Percentiles rank a stretch among this genome's conserved stretches.
Evolutionary conservation across 1,140 invertebrate genomes (phyloP).

Genomic region (Hestina assimilis): DNA sequence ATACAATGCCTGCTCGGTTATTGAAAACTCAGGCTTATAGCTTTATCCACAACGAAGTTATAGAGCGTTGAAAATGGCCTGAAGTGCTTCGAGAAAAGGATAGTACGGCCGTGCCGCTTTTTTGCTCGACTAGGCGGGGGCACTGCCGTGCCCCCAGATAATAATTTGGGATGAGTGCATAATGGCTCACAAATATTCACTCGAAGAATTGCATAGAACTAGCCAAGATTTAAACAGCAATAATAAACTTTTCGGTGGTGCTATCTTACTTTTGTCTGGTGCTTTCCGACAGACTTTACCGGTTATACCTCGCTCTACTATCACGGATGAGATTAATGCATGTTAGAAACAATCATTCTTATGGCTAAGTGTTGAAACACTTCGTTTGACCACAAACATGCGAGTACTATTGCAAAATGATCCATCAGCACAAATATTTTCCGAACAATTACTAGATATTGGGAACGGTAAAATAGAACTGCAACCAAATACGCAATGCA

Average conservation of each 20-base stretch:
- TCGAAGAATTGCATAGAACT: neutral
- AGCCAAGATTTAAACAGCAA: conserved; percentile 24
- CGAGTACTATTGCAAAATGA: conserved; percentile 10
- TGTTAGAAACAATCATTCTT: conserved; percentile 29
- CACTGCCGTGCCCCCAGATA: too few species aligned
- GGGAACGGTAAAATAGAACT: conserved; percentile 23
- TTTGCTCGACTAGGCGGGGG: too few species aligned
- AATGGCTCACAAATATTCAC: neutral
- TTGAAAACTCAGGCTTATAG: too few species aligned
- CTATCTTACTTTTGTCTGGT: conserved; percentile 33
- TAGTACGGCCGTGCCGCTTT: too few species aligned
- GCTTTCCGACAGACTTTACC: conserved; percentile 33
- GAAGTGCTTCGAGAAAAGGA: too few species aligned
- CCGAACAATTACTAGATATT: neutral
- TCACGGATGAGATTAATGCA: conserved; percentile 33
- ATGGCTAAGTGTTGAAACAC: conserved; percentile 23
- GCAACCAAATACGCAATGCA: conserved; percentile 30
- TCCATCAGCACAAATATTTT: neutral
- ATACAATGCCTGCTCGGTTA: too few species aligned
- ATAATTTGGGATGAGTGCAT: neutral
- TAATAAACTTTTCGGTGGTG: conserved; percentile 33
- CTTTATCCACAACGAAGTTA: too few species aligned
- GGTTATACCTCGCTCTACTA: conserved; percentile 27
- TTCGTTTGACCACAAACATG: conserved; percentile 29
- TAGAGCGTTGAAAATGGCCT: too few species aligned